Percentiles rank a stretch among this genome's conserved stretches.
Conservation (phyloP, 2,797 vertebrate genomes). For the Paguma larvata region DNA sequence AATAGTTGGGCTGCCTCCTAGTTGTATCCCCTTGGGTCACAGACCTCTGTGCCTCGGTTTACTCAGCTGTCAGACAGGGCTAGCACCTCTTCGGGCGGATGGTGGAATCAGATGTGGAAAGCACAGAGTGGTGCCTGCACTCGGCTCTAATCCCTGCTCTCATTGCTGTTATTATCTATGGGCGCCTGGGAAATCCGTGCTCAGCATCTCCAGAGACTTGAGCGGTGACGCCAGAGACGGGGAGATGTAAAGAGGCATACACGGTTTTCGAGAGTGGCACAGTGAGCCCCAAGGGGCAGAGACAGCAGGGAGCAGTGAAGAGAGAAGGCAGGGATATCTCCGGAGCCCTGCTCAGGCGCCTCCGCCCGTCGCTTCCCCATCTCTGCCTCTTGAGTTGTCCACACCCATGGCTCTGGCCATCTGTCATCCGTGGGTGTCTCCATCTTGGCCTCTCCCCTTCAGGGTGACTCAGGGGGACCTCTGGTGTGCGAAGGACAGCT, state of each 20-base stretch:
- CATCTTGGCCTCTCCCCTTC: background rate
- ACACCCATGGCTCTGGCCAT: fast-evolving
- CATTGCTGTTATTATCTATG: fast-evolving
- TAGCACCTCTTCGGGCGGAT: background rate
- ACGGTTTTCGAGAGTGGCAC: background rate
- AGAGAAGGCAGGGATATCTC: no score
- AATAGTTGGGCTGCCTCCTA: background rate
- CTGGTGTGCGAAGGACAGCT: constrained; percentile 80
- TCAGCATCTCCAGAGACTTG: background rate
- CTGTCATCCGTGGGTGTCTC: fast-evolving
- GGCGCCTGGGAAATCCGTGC: background rate
- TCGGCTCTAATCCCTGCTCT: background rate
- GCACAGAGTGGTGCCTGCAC: fast-evolving
- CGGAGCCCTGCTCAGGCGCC: fast-evolving
- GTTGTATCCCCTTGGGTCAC: fast-evolving
- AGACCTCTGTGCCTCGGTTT: background rate
- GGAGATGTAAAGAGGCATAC: fast-evolving
- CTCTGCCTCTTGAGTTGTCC: background rate
- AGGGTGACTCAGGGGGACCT: constrained; percentile 86
- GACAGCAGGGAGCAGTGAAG: background rate
- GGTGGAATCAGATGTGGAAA: background rate
- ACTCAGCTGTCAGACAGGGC: background rate
- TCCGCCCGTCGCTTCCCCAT: background rate
- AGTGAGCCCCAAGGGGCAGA: background rate
- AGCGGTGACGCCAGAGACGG: background rate